Base-by-base conservation (phyloP, 2,888 invertebrate species). In the Aromia moschata region DNA sequence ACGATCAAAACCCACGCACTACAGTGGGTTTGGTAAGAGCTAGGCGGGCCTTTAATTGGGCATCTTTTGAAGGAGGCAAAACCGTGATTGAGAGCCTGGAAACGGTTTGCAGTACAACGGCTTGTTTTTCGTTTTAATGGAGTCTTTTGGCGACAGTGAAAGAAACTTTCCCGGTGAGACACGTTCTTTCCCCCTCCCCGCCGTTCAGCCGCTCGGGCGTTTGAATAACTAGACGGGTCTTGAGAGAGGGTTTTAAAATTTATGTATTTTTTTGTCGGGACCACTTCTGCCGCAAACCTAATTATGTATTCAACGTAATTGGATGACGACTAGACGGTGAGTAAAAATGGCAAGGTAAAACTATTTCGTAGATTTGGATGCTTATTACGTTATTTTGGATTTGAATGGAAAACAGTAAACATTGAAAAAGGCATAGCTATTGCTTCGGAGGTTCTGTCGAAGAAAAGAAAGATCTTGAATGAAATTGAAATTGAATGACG, bases 41-140 rank as follows among this genome's bases (percentile, higher is more conserved):
- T n/a, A n/a, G n/a, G n/a, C n/a, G n/a, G n/a, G n/a, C n/a, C 11
- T 44, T 57, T 61, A 61, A 61, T 61, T 61, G 60, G 57, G 38
- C 30, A 57, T 25, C 25, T 44, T 60, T 57, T 47, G 52, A 15
- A 14, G 38, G 14, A 25, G 20, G 25, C 49, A 14, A 25, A 49
- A 25, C 30, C 49, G 38, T 12, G 52, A 52, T 52, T 52, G 52
- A 49, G 38, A 41, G 41, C 41, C 20, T 30, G 52, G 10, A 31
- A 52, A 41, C 37, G 40, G 30, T 41, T 25, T 52, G 31, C 31
- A 30, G 14, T 14, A 17, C 41, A 41, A 52, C 31, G 52, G 52
- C 16, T 31, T 41, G 17, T 30, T 41, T 31, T 37, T 37, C 41
- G 16, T 16, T 16, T 18, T 40, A 16, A n/a, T 41, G 30, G 11